A percentile compares a stretch with the other conserved stretches of the same genome.
Conservation (phyloP, 2,797 vertebrate genomes). For the Cynopterus sphinx region DNA sequence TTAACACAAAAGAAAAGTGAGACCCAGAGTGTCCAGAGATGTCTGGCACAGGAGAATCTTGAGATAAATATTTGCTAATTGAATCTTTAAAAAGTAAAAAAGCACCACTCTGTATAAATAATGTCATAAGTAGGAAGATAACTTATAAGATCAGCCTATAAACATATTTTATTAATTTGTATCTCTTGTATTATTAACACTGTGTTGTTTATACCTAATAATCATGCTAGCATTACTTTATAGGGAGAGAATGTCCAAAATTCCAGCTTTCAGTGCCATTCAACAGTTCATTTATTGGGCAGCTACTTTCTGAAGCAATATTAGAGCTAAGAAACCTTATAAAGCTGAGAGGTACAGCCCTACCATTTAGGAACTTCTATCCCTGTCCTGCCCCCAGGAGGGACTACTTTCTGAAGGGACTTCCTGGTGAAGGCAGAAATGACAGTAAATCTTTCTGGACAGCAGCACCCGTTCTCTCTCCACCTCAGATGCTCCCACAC, state of each 20-base stretch:
- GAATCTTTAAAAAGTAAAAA: background rate
- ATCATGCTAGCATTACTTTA: background rate
- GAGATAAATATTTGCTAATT: background rate
- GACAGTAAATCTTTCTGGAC: background rate
- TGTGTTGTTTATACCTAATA: background rate
- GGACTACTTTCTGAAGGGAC: background rate
- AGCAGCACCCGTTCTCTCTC: background rate
- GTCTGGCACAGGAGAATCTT: background rate
- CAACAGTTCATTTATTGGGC: background rate
- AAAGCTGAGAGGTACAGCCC: background rate
- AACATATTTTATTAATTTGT: background rate
- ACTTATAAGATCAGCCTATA: background rate
- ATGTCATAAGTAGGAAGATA: background rate
- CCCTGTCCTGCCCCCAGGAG: background rate
- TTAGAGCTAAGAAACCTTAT: background rate
- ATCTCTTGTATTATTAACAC: background rate
- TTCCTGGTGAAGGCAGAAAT: background rate
- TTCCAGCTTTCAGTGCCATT: background rate
- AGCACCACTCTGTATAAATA: background rate
- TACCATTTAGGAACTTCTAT: background rate
- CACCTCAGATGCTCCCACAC: background rate
- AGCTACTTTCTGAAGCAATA: background rate
- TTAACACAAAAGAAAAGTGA: conserved; percentile 8
- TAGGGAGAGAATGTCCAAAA: background rate
- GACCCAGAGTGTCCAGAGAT: background rate